These are phyloP conservation scores for Carabus problematicus DNA, from an alignment of 2,888 invertebrate species.

Conservation along the genomic window DNA sequence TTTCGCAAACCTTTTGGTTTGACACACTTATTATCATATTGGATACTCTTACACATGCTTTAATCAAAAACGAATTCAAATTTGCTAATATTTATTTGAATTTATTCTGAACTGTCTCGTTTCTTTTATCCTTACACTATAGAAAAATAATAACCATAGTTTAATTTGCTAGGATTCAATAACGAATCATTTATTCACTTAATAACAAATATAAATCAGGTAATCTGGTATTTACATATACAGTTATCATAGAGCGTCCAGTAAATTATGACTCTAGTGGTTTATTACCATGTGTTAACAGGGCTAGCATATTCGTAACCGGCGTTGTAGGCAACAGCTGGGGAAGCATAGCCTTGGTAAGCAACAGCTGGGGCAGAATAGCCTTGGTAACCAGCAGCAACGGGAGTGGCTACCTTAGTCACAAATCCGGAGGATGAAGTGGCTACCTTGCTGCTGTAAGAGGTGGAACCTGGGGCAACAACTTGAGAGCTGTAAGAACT, in stretches of 20 bases:
- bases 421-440: neutral
- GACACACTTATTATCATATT: no score
- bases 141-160: no score
- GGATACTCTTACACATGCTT: no score
- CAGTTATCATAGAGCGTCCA: neutral
- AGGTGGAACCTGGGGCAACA: neutral
- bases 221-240: neutral
- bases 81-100: no score
- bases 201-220: no score
- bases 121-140: no score
- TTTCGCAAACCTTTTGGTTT: no score
- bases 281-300: conserved; percentile 1
- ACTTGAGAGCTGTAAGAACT: conserved; percentile 10
- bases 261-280: conserved; percentile 6
- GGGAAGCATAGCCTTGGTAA: conserved; percentile 37
- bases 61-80: no score
- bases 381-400: conserved; percentile 41
- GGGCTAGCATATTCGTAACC: conserved; percentile 15
- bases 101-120: no score
- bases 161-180: no score
- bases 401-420: conserved; percentile 45
- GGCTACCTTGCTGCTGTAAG: conserved; percentile 8
- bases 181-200: no score
- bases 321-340: conserved; percentile 29
- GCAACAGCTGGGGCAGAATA: conserved; percentile 44